Evolutionary conservation across 2,113 vertebrate genomes (phyloP), one percentile per base, ranked within the genome.

Genomic region (Nerophis ophidion): DNA sequence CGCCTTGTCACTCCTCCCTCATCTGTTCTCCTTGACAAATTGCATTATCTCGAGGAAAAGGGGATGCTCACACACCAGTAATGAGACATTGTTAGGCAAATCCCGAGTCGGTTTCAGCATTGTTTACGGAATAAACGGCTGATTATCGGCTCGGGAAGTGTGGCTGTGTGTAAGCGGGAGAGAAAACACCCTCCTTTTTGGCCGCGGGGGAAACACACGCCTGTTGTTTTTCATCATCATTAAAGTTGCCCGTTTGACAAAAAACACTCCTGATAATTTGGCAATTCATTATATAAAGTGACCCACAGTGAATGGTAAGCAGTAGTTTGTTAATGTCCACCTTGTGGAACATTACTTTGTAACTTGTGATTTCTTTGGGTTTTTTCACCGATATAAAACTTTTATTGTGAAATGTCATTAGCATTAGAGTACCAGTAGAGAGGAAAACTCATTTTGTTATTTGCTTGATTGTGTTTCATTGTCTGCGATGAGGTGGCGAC

Each of bases 51-150:
- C 70, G 65, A 78, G 65, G 56, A 76, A 80, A 80, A 84, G 74
- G 66, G 82, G 76, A 79, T 68, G 80, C 85, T 85, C 81, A 83
- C 81, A 81, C 83, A 82, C 84, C 79, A 68, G 85, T 90, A 91
- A 91, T 89, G 88, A 90, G 87, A 81, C 86, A 89, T 89, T 90
- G 89, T 90, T 91, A 87, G 85, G 81, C 84, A 85, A 89, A 87
- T 91, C 88, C 88, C 87, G 84, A 84, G 83, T 76, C 81, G 80
- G 76, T 85, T 83, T 77, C 76, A 75, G 76, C 80, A 88, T 89
- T 89, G 84, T 89, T 88, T 89, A 82, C 83, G 83, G 76, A 87
- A 87, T 86, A 88, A 89, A 90, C 76, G 79, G 79, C 87, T 86
- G 81, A 90, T 90, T 90, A 88, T 88, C 81, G 77, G 81, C 83